Evolutionary conservation across 2,113 vertebrate genomes (phyloP), one percentile per base, ranked within the genome.

Genomic region (Podarcis cretensis): DNA sequence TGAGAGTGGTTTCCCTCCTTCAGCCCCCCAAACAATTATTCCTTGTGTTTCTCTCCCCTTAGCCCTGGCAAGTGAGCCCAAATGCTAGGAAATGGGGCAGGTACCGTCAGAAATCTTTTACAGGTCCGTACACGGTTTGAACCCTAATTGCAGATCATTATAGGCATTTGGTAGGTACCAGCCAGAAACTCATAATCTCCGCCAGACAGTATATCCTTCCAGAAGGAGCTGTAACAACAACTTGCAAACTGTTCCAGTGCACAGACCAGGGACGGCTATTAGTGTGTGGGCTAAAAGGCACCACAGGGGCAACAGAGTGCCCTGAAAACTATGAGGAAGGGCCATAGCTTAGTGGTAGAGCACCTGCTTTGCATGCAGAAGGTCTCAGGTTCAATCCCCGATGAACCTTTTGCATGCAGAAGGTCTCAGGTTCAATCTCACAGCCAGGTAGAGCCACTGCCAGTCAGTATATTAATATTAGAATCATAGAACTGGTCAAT

Each of bases 1-100:
- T n/a, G 92, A 94, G 96, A 94, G 95, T 89, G 92, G 92, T 93
- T 96, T 97, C 96, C 94, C 94, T 96, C 93, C 93, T 94, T 94
- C 93, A 93, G 94, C 95, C 93, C 48, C 87, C 37, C 94, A 95
- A 93, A 92, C 94, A 93, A 95, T 96, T 95, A 96, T 91, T 95
- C 92, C 91, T 95, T 90, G 81, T 93, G 94, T 91, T 95, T 93
- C 89, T 93, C 92, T 90, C 81, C 93, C 94, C 91, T 90, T 7
- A 23, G 90, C 78, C 87, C 91, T 32, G 90, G 92, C 90, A 91
- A 92, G 95, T 0, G 84, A 91, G 93, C 90, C 90, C 88, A 83
- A 6, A 0, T 83, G 88, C 90, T 85, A 57, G 8, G 75, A 75
- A 82, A 32, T 16, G 20, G 48, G 86, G 69, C 48, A 40, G 35